A percentile compares a stretch with the other conserved stretches of the same genome.
Conservation (phyloP, 2,113 vertebrate species). For the Chaetops frenatus region DNA sequence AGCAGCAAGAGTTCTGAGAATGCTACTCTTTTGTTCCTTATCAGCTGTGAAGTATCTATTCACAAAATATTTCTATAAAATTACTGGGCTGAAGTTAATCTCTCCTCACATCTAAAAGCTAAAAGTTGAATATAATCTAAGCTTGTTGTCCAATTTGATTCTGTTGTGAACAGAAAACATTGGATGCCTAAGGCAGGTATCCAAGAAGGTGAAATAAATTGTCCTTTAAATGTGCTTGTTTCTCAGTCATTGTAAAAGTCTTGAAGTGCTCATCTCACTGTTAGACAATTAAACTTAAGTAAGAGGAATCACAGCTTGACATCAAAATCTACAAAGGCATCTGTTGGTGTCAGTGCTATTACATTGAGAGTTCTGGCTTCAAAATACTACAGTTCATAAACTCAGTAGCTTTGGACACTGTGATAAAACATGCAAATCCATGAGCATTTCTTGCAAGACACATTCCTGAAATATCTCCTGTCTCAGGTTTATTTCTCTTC, state of each 20-base stretch:
- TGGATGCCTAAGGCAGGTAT: neutral
- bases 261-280: neutral
- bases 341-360: neutral
- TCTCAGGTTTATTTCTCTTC: neutral
- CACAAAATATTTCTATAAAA: neutral
- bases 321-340: neutral
- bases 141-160: neutral
- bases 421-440: neutral
- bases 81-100: neutral
- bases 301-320: neutral
- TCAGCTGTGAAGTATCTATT: neutral
- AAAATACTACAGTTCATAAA: neutral
- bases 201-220: neutral
- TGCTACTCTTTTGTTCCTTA: neutral
- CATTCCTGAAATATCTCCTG: neutral
- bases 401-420: neutral
- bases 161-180: neutral
- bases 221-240: neutral
- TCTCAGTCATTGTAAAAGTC: neutral
- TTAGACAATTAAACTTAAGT: neutral
- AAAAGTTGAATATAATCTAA: neutral
- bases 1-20: neutral
- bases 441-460: neutral
- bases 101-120: neutral
- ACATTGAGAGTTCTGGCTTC: neutral